Base-by-base conservation (phyloP, 2,113 vertebrate species). In the Riparia riparia region DNA sequence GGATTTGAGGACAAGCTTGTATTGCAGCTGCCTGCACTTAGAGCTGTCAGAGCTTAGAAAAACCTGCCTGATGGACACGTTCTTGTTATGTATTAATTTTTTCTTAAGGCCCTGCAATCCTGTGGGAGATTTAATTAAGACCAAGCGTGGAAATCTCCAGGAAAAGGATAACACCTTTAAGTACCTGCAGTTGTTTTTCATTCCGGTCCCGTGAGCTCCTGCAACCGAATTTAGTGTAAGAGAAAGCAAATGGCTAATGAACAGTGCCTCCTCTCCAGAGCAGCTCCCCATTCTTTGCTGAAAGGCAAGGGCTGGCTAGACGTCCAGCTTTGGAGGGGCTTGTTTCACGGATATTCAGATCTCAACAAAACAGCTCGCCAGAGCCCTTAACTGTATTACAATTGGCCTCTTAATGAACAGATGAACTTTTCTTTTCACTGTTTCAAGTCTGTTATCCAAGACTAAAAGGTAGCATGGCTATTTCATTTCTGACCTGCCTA, bases 1-100 rank as follows among this genome's bases (percentile, higher is more conserved):
- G 95, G 96, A 97, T 96, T 95, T 95, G 96, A 97, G 92, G 96
- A 97, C 94, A 97, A 95, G 94, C 90, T 97, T 97, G 93, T 96
- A 94, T 96, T 96, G 95, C 95, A 97, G 94, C 96, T 96, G 96
- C 94, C 92, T 97, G 91, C 95, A 82, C 97, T 97, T 97, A 96
- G 93, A 97, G 92, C 93, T 97, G 97, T 97, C 97, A 97, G 34
- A 85, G 93, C 96, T 90, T 89, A 79, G 95, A 95, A 96, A 97
- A 97, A 96, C 86, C 96, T 85, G 94, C 69, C 93, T 96, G 95
- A 97, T 97, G 91, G 96, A 96, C 95, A 82, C 0, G 4, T 68
- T 96, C 92, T 91, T 95, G 86, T 95, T 94, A 91, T 64, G 69
- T 91, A 79, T 51, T 76, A 87, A 32, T 81, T 82, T 90, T 85